These are phyloP conservation scores for Eledone cirrhosa DNA, from an alignment of 2,888 invertebrate species.

Conservation along the genomic window DNA sequence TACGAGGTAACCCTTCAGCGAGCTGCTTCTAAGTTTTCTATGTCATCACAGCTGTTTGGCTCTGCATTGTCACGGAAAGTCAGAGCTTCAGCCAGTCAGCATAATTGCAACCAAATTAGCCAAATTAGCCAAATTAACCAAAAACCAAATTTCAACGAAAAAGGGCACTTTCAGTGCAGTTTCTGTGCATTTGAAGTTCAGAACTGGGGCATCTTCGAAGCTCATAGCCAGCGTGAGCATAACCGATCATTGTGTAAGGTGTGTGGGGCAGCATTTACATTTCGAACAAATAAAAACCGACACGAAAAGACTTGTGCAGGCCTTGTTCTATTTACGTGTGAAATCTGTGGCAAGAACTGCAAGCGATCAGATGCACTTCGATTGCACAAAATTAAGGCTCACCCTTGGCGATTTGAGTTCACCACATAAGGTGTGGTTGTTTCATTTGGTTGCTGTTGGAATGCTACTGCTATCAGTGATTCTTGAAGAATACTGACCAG, in stretches of 20 bases:
- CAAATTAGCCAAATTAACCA: constrained; percentile 14
- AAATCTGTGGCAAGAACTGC: constrained; percentile 28
- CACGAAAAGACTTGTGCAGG: constrained; percentile 29
- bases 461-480: too few relatives aligned
- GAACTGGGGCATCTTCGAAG: constrained; percentile 23
- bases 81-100: constrained; percentile 25
- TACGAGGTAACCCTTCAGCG: constrained; percentile 20
- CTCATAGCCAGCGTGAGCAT: constrained; percentile 25
- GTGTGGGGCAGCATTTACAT: constrained; percentile 27
- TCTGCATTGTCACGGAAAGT: constrained; percentile 25
- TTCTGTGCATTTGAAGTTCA: constrained; percentile 26
- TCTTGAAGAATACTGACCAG: too few relatives aligned
- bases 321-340: constrained; percentile 27
- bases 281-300: constrained; percentile 27
- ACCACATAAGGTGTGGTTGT: background rate
- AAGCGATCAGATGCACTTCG: constrained; percentile 28
- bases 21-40: constrained; percentile 24
- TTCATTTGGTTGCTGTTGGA: too few relatives aligned
- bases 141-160: constrained; percentile 27
- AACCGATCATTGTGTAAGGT: constrained; percentile 28
- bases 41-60: constrained; percentile 25
- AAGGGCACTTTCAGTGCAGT: constrained; percentile 28
- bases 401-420: constrained; percentile 28
- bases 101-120: constrained; percentile 16
- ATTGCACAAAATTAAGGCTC: constrained; percentile 27